Evolutionary conservation across 2,113 vertebrate genomes (phyloP), one percentile per base, ranked within the genome.

Genomic region (Dipodomys stephensi): DNA sequence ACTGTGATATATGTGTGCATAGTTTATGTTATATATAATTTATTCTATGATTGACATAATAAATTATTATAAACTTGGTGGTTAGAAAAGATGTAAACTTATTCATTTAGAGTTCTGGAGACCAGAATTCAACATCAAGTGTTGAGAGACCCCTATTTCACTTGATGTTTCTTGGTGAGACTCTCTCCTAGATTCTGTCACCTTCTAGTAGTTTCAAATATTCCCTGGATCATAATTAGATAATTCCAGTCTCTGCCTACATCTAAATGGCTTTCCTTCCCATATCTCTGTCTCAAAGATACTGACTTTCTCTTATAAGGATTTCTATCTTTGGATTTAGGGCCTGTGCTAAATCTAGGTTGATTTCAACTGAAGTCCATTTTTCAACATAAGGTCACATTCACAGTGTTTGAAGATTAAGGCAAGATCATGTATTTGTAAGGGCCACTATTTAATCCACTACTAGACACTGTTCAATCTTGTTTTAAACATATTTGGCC

Each of bases 341-440:
- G 88, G 10, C 1, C 27, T 23, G 23, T 16, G 53, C 15, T 73
- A 78, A 88, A 28, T 78, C 32, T 74, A 89, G 35, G 35, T 74
- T 74, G 25, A 87, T 69, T 93, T 27, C 20, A 35, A 74, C 10
- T 83, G n/a, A 83, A 73, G 20, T 86, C 3, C 3, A 13, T 22
- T 92, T 91, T 92, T 84, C 68, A 3, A 72, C 87, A 76, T 76
- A 92, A 81, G 32, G 10, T 65, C 22, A 81, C 10, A 80, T 65
- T 87, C 49, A 68, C 4, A 27, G 25, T 7, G 84, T 77, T 64
- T 92, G 20, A 30, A 88, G 64, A 5, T 67, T 60, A 71, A 44
- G 4, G 68, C 25, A 44, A 32, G 4, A 46, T 71, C 28, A 57
- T 18, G 6, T 6, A 77, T 44, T 83, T 74, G 22, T 39, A 2